These are phyloP conservation scores for Enteromius viviparus DNA, from an alignment of 2,797 vertebrate species.

Conservation along the genomic window DNA sequence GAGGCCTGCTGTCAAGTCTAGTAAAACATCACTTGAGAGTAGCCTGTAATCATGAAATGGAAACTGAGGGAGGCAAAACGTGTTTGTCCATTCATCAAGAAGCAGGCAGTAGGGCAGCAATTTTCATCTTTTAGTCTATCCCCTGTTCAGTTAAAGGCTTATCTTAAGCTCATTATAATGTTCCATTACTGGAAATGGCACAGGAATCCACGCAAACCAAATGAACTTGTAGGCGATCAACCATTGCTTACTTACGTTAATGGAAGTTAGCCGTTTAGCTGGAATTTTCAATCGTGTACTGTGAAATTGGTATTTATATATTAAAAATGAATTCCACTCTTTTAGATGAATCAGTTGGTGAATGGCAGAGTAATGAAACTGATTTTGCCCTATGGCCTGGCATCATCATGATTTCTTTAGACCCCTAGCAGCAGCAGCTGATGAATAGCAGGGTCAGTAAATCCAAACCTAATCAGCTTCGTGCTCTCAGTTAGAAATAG, in stretches of 20 bases:
- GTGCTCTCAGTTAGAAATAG: constrained; percentile 35
- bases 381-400: neutral
- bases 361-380: neutral
- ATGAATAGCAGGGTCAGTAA: constrained; percentile 38
- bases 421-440: neutral
- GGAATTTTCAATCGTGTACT: neutral
- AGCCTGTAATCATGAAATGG: neutral
- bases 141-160: constrained; percentile 35
- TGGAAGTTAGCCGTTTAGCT: neutral
- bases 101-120: neutral
- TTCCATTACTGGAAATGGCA: constrained; percentile 16
- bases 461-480: constrained; percentile 52
- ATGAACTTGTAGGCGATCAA: neutral
- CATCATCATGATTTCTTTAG: constrained; percentile 15
- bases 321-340: neutral
- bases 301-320: neutral
- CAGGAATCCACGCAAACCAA: constrained; percentile 8
- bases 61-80: neutral
- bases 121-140: constrained; percentile 19
- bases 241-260: neutral
- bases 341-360: neutral
- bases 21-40: neutral
- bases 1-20: neutral
- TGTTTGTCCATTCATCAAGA: neutral
- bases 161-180: constrained; percentile 50